Evolutionary conservation across 2,113 vertebrate genomes (phyloP).

Genomic region (Cochlearius cochlearius): DNA sequence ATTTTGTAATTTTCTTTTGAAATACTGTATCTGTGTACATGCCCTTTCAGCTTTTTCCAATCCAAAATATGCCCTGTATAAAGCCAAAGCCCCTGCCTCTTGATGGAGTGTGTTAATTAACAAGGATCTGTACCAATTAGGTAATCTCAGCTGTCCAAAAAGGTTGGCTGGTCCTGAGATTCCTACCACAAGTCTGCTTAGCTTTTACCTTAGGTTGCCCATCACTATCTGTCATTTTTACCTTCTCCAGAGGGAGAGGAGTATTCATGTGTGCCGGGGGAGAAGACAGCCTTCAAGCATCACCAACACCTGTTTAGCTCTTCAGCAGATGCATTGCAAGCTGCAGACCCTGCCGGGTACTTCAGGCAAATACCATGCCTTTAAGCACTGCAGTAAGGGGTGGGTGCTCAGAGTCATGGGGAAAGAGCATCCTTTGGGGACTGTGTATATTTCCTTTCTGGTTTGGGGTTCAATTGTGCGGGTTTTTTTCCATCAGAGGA

Average conservation of each 20-base stretch:
- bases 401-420: neutral
- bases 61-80: neutral
- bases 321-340: neutral
- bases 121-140: neutral
- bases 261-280: rapidly evolving
- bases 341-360: neutral
- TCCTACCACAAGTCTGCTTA: neutral
- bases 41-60: neutral
- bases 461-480: neutral
- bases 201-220: neutral
- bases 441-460: neutral
- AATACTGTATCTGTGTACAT: neutral
- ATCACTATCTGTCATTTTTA: neutral
- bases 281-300: neutral
- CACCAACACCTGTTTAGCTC: neutral
- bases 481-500: neutral
- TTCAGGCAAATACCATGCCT: neutral
- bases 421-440: neutral
- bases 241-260: neutral
- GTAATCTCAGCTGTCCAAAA: neutral
- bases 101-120: neutral
- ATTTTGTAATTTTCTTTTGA: neutral
- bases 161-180: neutral
- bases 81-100: neutral
- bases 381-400: neutral